phyloP scores from a whole-genome alignment of 1,140 invertebrate species.

The Brachionus manjavacas region DNA sequence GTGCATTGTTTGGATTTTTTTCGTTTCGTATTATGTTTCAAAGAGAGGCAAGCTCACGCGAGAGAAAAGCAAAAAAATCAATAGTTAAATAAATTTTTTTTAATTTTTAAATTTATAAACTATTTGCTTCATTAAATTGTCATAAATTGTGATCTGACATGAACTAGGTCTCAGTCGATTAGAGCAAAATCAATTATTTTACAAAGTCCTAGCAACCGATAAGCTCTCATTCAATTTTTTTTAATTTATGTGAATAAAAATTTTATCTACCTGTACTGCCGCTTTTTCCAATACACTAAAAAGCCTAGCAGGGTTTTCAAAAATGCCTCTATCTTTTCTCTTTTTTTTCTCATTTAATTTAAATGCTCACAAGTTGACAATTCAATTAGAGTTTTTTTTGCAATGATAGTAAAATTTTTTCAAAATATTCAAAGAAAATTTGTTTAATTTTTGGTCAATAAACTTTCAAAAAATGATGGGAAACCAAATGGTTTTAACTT shows the following conservation, averaged over 20 bases:
- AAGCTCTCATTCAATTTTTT: background rate
- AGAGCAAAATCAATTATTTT: background rate
- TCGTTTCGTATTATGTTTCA: background rate
- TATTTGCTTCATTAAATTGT: background rate
- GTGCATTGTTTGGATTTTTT: background rate
- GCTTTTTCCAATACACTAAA: background rate
- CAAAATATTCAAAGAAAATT: background rate
- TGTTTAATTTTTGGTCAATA: background rate
- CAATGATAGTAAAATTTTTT: background rate
- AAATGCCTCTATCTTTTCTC: no score
- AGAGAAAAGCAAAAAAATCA: background rate
- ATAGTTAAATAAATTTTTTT: background rate
- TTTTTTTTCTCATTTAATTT: no score
- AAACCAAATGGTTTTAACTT: no score
- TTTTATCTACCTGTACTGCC: background rate
- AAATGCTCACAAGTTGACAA: background rate
- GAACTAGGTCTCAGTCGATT: background rate
- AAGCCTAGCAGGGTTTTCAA: no score
- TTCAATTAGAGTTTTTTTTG: background rate
- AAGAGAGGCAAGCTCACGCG: background rate
- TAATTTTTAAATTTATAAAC: conserved; percentile 1
- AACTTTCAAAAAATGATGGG: background rate
- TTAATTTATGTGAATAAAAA: background rate
- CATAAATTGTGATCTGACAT: conserved; percentile 3
- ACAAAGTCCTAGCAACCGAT: background rate